Evolutionary conservation across 2,797 vertebrate genomes (phyloP).

Genomic region (Euthynnus affinis): DNA sequence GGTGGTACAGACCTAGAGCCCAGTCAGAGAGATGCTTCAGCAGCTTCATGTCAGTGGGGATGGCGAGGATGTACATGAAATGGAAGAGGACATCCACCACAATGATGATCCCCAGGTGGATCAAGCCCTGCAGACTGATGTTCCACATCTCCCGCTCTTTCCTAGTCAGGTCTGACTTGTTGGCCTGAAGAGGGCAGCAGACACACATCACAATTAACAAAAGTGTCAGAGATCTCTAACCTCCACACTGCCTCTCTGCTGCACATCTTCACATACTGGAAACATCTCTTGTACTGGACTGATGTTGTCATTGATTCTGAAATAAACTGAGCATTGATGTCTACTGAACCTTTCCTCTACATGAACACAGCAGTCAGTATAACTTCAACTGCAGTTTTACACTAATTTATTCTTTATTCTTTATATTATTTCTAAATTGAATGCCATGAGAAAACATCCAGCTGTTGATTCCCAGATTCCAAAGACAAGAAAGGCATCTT

Average conservation of each 20-base stretch:
- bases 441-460: neutral
- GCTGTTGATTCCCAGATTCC: neutral
- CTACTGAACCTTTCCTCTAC: neutral
- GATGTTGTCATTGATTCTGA: neutral
- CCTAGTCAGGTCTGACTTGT: conserved; percentile 84
- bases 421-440: neutral
- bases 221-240: neutral
- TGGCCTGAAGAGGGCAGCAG: conserved; percentile 85
- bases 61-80: conserved; percentile 96
- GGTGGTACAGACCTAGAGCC: conserved; percentile 86
- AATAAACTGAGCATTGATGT: no score
- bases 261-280: neutral
- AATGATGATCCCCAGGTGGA: conserved; percentile 85
- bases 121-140: conserved; percentile 86
- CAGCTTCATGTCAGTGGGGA: conserved; percentile 92
- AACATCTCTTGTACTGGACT: no score
- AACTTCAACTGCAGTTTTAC: no score
- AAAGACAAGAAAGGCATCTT: neutral
- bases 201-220: conserved; percentile 23
- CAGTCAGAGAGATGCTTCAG: conserved; percentile 92
- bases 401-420: neutral
- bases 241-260: neutral
- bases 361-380: neutral
- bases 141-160: conserved; percentile 92
- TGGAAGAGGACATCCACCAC: conserved; percentile 93